phyloP scores from a whole-genome alignment of 1,140 invertebrate species.

The Trypoxylus dichotomus region DNA sequence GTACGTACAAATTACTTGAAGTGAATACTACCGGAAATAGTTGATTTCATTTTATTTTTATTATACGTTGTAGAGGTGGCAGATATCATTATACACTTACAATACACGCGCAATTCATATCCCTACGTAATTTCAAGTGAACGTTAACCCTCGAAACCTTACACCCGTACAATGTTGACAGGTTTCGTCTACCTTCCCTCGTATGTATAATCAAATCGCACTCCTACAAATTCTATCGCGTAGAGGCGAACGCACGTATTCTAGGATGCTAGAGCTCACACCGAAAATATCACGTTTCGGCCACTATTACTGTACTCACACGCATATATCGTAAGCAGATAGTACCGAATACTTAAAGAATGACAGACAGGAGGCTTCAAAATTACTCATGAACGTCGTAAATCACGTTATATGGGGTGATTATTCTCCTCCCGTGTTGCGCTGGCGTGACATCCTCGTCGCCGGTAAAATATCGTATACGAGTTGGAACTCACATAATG shows the following conservation, averaged over 20 bases:
- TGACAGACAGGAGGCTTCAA: slow-evolving; percentile 1
- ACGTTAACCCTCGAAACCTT: not conserved
- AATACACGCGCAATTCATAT: too few species aligned
- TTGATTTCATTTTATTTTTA: too few species aligned
- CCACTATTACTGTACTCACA: not conserved
- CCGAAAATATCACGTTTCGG: not conserved
- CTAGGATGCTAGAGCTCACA: not conserved
- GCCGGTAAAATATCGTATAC: not conserved
- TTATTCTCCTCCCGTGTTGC: not conserved
- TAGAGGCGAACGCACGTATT: not conserved
- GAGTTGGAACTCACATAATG: not conserved
- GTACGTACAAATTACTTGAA: too few species aligned
- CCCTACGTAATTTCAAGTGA: not conserved
- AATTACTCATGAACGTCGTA: slow-evolving; percentile 8
- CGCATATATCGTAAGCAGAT: not conserved
- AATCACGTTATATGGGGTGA: slow-evolving; percentile 15
- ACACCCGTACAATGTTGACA: not conserved
- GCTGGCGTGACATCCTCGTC: not conserved
- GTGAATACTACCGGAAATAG: too few species aligned
- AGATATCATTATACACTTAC: too few species aligned
- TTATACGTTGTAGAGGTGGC: too few species aligned
- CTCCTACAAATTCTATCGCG: not conserved
- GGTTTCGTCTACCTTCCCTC: not conserved
- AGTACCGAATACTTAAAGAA: slow-evolving; percentile 10
- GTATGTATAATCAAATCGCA: slow-evolving; percentile 5